Conservation (phyloP, 2,888 invertebrate species). For the Chirona hameri region DNA sequence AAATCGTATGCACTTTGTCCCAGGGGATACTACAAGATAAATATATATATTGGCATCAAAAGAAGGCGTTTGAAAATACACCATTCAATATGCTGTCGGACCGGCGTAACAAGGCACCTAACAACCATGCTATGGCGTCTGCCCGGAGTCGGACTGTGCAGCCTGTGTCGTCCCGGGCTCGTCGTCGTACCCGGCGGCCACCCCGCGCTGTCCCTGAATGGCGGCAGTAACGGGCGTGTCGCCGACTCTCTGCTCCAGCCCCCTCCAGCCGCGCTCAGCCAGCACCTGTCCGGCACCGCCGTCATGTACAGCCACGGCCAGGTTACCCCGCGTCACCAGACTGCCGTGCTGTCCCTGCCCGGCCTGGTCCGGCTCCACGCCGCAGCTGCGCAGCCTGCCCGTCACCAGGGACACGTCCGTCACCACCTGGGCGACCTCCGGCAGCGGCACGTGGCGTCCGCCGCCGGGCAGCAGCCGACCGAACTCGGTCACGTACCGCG, state of each 20-base stretch:
- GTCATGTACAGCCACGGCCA: neutral
- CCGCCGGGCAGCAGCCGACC: constrained; percentile 65
- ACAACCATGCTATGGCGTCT: neutral
- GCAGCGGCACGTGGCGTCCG: constrained; percentile 22
- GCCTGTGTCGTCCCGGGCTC: constrained; percentile 35
- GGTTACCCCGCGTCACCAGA: neutral
- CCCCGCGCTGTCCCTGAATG: constrained; percentile 69
- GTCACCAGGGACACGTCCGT: constrained; percentile 71
- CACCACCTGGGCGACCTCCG: neutral
- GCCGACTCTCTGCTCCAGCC: constrained; percentile 76
- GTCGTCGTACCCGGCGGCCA: constrained; percentile 55
- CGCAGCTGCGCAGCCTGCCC: constrained; percentile 60
- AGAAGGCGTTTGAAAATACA: neutral
- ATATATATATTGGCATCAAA: neutral
- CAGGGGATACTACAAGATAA: neutral
- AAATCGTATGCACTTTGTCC: neutral
- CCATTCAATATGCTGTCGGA: neutral
- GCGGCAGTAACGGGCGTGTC: constrained; percentile 64
- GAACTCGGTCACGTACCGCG: constrained; percentile 65
- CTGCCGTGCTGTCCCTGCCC: neutral
- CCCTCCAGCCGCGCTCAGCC: constrained; percentile 61
- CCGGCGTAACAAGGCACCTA: too few species aligned
- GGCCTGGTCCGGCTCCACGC: neutral
- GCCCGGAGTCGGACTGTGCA: neutral
- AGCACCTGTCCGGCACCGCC: neutral